phyloP scores from a whole-genome alignment of 1,140 invertebrate genomes.

The Platorchestia sp. region DNA sequence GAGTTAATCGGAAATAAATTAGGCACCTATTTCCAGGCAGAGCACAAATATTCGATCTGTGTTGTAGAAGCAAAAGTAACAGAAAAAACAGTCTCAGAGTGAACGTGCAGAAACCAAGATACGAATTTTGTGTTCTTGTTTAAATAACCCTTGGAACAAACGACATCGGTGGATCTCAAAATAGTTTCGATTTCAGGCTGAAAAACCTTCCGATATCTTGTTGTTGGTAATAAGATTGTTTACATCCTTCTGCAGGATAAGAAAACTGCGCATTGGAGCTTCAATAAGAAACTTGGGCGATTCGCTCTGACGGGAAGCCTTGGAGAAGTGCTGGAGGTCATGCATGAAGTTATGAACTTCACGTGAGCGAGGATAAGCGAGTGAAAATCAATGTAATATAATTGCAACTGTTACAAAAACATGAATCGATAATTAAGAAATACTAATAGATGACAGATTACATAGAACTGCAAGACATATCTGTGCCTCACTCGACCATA shows the following conservation, averaged over 20 bases:
- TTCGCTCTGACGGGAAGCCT: neutral
- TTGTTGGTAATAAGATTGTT: neutral
- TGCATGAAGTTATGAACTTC: neutral
- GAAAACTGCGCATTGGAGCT: neutral
- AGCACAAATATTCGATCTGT: neutral
- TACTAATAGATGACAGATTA: no score
- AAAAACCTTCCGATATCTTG: neutral
- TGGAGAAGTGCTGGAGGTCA: neutral
- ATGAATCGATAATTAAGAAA: no score
- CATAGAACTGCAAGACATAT: no score
- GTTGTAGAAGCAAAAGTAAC: neutral
- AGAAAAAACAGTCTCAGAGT: no score
- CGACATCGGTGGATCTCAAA: no score
- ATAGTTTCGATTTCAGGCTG: no score
- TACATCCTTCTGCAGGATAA: neutral
- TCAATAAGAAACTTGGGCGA: neutral
- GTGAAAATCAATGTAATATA: no score
- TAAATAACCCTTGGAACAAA: no score
- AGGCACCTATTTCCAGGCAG: neutral
- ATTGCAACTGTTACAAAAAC: no score
- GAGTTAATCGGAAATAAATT: neutral
- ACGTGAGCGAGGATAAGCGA: no score
- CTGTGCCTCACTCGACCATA: no score
- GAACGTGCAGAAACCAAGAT: neutral
- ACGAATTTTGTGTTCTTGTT: neutral